Base-by-base conservation (phyloP, 2,888 invertebrate species). In the Mycalesis mineus region DNA sequence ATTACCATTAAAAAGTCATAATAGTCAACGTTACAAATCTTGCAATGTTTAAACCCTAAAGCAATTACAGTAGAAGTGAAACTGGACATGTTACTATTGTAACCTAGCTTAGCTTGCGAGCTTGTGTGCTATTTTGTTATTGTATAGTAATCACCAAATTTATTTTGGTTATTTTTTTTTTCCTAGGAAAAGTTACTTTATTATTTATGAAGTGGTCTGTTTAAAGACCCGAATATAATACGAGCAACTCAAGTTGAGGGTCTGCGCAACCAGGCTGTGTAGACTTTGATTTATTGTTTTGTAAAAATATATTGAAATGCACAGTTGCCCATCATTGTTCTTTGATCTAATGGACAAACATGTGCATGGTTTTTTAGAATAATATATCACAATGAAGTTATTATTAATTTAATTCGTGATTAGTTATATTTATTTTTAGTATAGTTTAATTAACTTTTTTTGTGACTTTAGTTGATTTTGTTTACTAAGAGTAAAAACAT, bases 171-270 rank as follows among this genome's bases (percentile, higher is more conserved):
- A 68, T 69, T 73, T 73, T 73, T 80, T n/a, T 83, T 82, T 81
- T 80, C 77, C 75, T 78, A 78, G 75, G 79, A 80, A 80, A 82
- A 80, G 76, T 79, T 73, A 68, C 51, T 67, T 66, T 66, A 67
- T 67, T 78, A 74, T 79, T 73, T 74, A 73, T 69, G 69, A 55
- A 65, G 67, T 66, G 69, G 84, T 84, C 84, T 82, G 84, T 84
- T 86, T 84, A 80, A 82, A 80, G 84, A 82, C 81, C 77, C 22
- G 50, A 62, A 66, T 68, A 61, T 69, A 65, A 54, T 22, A 65
- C 65, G 66, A 68, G 66, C 65, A 33, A n/a, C 42, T 15, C 39
- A 14, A 15, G 22, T 22, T 15, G 1, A 28, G n/a, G 33, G 29
- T 54, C 9, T 14, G 39, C 51, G 28, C 47, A 41, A 57, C 33